Evolutionary conservation across 2,113 vertebrate genomes (phyloP).

Genomic region (Dendropsophus ebraccatus): DNA sequence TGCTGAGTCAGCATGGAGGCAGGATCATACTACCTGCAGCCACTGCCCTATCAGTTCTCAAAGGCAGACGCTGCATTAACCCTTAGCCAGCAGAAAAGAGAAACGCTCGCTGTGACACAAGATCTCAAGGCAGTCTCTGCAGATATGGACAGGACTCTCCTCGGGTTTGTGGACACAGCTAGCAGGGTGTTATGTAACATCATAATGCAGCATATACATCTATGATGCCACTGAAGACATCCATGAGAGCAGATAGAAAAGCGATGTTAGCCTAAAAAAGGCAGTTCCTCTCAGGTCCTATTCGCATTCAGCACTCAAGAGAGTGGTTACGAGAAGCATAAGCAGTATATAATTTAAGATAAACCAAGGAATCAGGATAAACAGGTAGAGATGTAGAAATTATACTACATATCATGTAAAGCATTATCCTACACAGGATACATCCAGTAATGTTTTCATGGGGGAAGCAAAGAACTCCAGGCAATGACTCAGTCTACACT

Average conservation of each 20-base stretch:
- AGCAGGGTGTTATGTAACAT: not conserved
- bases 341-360: no score
- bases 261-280: no score
- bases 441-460: no score
- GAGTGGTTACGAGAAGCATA: not conserved
- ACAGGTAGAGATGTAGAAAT: no score
- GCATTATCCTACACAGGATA: no score
- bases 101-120: not conserved
- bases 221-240: not conserved
- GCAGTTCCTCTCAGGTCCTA: not conserved
- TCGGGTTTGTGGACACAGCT: not conserved
- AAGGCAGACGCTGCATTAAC: not conserved
- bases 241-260: not conserved
- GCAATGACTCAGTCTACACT: no score
- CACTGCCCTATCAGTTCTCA: not conserved
- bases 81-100: slow-evolving; percentile 50
- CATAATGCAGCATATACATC: not conserved
- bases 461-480: no score
- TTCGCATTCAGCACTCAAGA: not conserved
- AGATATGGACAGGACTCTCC: not conserved
- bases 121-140: not conserved
- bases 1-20: not conserved
- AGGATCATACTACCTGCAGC: not conserved
- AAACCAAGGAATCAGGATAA: no score
- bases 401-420: no score